Evolutionary conservation across 1,140 invertebrate genomes (phyloP), one percentile per base, ranked within the genome.

Genomic region (Nasonia longicornis): DNA sequence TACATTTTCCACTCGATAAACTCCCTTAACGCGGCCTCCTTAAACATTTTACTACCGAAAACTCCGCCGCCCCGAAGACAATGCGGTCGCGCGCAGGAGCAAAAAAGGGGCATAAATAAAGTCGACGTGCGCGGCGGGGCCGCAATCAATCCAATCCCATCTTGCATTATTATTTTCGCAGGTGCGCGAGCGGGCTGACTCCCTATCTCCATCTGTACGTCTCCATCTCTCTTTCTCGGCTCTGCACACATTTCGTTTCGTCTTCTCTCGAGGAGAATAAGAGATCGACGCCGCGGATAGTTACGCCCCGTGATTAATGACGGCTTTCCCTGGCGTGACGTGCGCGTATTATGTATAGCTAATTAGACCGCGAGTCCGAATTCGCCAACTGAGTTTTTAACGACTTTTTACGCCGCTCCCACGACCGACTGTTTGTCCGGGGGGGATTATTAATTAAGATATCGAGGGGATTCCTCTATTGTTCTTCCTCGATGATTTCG

Each of bases 291-390:
- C 7, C 16, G 20, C 8, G 81, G 81, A 82, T 82, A 78, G 81
- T 82, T 82, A 82, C 81, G 81, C 58, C 66, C 14, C 10, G 66
- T 82, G 81, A 82, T 82, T 78, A 82, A 78, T 74, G 81, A 71
- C 75, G 66, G 74, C 29, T 45, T 76, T 75, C 45, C 72, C 70
- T 58, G 52, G 77, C 35, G 70, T 20, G 45, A 48, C 14, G 42
- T 14, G n/a, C 71, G 42, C 71, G 71, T 45, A 31, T 69, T 58
- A 58, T 58, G 52, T 58, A 58, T 58, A 67, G 29, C 66, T 67
- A 67, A 67, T 29, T 31, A 67, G 66, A 67, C 22, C 66, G 26
- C 66, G 42, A 31, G 26, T 20, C 31, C 69, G 35, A 42, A 35
- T n/a, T 20, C 35, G 31, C 26, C 69, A 16, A 22, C 31, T 31